phyloP scores from a whole-genome alignment of 1,140 invertebrate species.

The Meloidogyne chitwoodi region DNA sequence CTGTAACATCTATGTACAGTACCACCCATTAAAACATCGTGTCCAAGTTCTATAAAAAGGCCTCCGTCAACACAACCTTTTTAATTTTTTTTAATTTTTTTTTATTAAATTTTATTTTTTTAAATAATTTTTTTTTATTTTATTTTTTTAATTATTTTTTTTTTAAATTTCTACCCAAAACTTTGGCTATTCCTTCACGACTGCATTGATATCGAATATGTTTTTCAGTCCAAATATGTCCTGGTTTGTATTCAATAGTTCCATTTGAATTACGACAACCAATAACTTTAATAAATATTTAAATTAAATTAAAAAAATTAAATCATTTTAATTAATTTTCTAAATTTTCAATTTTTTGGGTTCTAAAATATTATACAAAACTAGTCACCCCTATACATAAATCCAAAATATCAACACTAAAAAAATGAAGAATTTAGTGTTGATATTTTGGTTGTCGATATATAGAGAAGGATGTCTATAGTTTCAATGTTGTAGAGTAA shows the following conservation, averaged over 20 bases:
- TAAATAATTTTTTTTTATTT: neutral
- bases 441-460: too few relatives aligned
- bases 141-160: neutral
- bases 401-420: too few relatives aligned
- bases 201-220: constrained; percentile 56
- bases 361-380: too few relatives aligned
- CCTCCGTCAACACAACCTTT: constrained; percentile 57
- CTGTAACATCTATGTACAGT: constrained; percentile 58
- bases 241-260: constrained; percentile 44
- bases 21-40: constrained; percentile 54
- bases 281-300: constrained; percentile 47
- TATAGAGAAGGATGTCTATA: too few relatives aligned
- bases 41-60: constrained; percentile 54
- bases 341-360: neutral
- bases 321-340: neutral
- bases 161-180: constrained; percentile 38
- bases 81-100: constrained; percentile 2
- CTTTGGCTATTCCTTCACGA: constrained; percentile 39
- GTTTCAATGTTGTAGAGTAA: too few relatives aligned
- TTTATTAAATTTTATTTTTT: neutral
- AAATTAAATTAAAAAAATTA: too few relatives aligned
- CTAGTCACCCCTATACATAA: too few relatives aligned
- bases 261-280: constrained; percentile 50
- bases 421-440: too few relatives aligned
- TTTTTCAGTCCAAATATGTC: constrained; percentile 58